phyloP scores from a whole-genome alignment of 2,113 vertebrate species.

The Microcebus murinus region DNA sequence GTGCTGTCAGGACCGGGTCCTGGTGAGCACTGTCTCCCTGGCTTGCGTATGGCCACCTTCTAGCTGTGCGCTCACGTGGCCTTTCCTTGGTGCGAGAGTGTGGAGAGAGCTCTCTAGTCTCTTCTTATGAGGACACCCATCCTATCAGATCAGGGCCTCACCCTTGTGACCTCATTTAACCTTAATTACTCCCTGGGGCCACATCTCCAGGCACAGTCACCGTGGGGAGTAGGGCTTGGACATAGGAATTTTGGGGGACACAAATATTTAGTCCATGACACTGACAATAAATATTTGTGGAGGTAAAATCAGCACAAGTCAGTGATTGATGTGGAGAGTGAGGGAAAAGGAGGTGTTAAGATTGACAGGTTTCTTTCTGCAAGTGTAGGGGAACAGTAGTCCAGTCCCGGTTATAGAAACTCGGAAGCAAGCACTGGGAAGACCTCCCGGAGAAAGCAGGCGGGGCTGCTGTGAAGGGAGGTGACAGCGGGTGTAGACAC shows the following conservation, averaged over 20 bases:
- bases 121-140: not conserved
- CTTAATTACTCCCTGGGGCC: not conserved
- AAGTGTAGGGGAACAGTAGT: not conserved
- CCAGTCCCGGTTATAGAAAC: not conserved
- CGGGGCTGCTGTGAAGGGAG: not conserved
- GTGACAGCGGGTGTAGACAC: rapidly evolving
- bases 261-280: not conserved
- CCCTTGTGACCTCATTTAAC: not conserved
- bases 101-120: not conserved
- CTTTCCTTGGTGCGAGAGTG: not conserved
- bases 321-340: not conserved
- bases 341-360: not conserved
- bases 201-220: not conserved
- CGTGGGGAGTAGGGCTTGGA: not conserved
- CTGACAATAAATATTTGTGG: not conserved
- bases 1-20: not conserved
- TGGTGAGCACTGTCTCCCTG: not conserved
- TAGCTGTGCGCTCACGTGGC: not conserved
- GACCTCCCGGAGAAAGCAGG: not conserved
- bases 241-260: not conserved
- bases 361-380: not conserved
- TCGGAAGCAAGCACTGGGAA: not conserved
- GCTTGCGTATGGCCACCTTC: not conserved
- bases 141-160: not conserved
- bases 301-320: not conserved